Conservation (phyloP, 2,113 vertebrate species). For the Rhinichthys klamathensis region DNA sequence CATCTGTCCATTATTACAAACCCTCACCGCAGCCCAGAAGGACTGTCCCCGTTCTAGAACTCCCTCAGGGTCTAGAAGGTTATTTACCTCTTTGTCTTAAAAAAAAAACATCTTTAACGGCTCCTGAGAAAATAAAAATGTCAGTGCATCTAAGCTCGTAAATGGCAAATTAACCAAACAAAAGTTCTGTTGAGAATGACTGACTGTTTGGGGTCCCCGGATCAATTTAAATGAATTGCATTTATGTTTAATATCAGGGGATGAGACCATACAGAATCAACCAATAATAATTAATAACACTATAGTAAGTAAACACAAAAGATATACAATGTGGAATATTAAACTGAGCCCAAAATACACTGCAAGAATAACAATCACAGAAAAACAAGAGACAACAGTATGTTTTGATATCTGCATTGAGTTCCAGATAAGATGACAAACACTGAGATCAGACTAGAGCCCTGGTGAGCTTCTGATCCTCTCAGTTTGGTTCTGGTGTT, state of each 20-base stretch:
- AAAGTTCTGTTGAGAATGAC: neutral
- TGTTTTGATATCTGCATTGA: constrained; percentile 16
- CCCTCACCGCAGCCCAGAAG: neutral
- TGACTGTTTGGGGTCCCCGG: neutral
- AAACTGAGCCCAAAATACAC: neutral
- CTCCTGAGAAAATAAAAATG: neutral
- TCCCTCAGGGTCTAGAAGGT: neutral
- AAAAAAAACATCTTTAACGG: neutral
- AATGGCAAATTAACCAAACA: neutral
- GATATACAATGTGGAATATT: neutral
- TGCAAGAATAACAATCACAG: neutral
- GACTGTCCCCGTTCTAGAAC: neutral
- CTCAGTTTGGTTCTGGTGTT: constrained; percentile 59
- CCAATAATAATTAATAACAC: neutral
- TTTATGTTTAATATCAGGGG: neutral
- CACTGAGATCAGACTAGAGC: neutral
- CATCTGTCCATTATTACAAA: constrained; percentile 15
- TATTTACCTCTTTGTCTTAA: neutral
- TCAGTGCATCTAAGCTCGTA: neutral
- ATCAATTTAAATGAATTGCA: neutral
- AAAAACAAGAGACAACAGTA: neutral
- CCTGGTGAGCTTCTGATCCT: constrained; percentile 19
- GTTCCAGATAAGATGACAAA: neutral
- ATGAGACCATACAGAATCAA: neutral
- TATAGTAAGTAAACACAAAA: neutral